phyloP scores from a whole-genome alignment of 1,140 invertebrate species.

The Popillia japonica region DNA sequence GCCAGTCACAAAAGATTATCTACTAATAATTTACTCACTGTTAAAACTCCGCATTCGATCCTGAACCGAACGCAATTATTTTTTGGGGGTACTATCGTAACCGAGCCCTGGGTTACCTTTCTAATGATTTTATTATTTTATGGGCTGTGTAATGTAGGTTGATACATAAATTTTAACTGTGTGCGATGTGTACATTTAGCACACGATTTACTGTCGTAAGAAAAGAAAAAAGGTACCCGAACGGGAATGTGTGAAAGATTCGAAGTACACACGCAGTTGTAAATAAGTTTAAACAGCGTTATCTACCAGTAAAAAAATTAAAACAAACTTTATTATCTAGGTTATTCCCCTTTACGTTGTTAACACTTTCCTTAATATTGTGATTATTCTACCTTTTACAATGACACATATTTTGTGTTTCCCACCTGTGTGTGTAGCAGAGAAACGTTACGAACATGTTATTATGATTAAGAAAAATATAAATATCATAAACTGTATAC shows the following conservation, averaged over 20 bases:
- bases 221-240: not conserved
- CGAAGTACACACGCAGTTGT: not conserved
- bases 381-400: not conserved
- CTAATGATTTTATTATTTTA: conserved; percentile 36
- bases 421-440: not conserved
- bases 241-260: not conserved
- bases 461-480: not conserved
- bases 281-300: conserved; percentile 15
- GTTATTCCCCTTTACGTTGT: conserved; percentile 20
- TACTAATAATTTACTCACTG: conserved; percentile 35
- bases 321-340: conserved; percentile 30
- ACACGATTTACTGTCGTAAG: conserved; percentile 8
- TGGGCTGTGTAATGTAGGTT: conserved; percentile 20
- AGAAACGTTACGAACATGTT: not conserved
- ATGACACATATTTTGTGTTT: conserved; percentile 26
- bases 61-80: conserved; percentile 25
- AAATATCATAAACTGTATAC: not conserved
- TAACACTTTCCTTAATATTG: not conserved
- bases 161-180: conserved; percentile 16
- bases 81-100: not conserved
- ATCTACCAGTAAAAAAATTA: conserved; percentile 30
- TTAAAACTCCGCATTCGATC: conserved; percentile 27
- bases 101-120: not conserved
- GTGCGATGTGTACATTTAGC: conserved; percentile 1
- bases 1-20: conserved; percentile 35